These are phyloP conservation scores for Cacatua alba DNA, from an alignment of 2,113 vertebrate genomes.

Conservation along the genomic window DNA sequence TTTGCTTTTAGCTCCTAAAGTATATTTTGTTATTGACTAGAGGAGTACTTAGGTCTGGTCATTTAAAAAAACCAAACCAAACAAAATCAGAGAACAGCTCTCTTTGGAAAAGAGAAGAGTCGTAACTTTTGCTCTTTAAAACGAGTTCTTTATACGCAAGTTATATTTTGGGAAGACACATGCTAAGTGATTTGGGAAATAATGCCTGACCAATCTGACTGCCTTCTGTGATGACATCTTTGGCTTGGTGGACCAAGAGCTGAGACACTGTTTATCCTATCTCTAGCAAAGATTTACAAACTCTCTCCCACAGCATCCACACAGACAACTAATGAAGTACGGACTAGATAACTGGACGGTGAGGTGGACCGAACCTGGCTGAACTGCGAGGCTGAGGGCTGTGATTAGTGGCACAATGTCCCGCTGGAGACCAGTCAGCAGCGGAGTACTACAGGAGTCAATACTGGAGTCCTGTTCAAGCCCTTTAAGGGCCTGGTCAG, in stretches of 20 bases:
- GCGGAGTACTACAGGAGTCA: neutral
- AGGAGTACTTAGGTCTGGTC: neutral
- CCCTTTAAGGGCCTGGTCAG: neutral
- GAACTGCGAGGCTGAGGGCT: neutral
- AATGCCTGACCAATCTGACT: neutral
- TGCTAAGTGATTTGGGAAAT: neutral
- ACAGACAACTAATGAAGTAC: neutral
- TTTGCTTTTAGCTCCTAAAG: neutral
- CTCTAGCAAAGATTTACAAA: neutral
- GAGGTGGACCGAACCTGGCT: neutral
- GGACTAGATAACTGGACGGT: accelerated
- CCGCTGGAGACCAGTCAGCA: neutral
- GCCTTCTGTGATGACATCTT: neutral
- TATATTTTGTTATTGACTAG: neutral
- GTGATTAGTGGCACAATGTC: neutral
- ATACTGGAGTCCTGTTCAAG: neutral
- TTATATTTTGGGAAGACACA: neutral
- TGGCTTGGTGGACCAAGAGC: neutral
- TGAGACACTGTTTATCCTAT: neutral
- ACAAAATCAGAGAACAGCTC: neutral
- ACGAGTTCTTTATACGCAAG: neutral
- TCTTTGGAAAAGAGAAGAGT: neutral
- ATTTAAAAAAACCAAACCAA: neutral
- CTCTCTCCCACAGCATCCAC: neutral
- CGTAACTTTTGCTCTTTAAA: neutral